Conservation (phyloP, 2,888 invertebrate genomes). For the Pasiphila rectangulata region DNA sequence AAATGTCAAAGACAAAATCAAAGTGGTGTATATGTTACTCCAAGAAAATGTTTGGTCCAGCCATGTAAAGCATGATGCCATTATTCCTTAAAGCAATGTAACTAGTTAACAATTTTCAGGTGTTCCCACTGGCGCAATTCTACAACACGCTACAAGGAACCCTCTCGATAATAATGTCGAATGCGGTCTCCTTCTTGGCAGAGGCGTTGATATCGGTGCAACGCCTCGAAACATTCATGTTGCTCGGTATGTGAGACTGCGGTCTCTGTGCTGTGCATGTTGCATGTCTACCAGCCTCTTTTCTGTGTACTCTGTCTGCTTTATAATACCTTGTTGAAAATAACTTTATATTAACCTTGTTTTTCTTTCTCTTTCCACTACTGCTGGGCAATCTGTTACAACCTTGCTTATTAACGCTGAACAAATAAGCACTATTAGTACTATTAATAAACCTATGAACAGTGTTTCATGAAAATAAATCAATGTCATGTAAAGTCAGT, state of each 20-base stretch:
- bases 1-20: too few relatives aligned
- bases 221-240: conserved; percentile 82
- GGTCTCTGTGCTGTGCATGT: conserved; percentile 7
- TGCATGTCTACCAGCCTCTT: conserved; percentile 24
- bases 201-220: conserved; percentile 82
- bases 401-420: neutral
- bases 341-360: neutral
- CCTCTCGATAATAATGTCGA: conserved; percentile 82
- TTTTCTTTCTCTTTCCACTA: neutral
- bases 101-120: conserved; percentile 61
- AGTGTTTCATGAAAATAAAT: too few relatives aligned
- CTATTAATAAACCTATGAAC: too few relatives aligned
- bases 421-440: too few relatives aligned
- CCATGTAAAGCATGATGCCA: neutral
- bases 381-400: neutral
- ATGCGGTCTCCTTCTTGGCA: conserved; percentile 80
- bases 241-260: conserved; percentile 68
- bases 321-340: neutral
- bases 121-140: conserved; percentile 83
- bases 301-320: neutral
- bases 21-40: too few relatives aligned
- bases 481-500: too few relatives aligned
- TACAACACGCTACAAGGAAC: conserved; percentile 83
- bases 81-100: conserved; percentile 12
- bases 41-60: too few relatives aligned